Base-by-base conservation (phyloP, 2,888 invertebrate species). In the Electrophaes corylata region DNA sequence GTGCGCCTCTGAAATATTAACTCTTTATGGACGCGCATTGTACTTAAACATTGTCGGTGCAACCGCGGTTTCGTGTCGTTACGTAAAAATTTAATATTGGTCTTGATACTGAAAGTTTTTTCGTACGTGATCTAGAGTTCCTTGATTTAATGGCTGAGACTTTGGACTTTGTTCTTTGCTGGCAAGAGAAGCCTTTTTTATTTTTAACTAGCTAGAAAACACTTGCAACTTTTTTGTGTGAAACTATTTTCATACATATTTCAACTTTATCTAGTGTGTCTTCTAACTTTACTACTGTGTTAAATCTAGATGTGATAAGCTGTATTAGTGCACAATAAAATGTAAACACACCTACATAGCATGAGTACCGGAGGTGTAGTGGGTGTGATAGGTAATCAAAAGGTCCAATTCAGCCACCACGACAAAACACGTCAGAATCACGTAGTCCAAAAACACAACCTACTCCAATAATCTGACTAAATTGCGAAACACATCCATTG, bases 1-100 rank as follows among this genome's bases (percentile, higher is more conserved):
- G 82, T 81, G 80, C 72, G 74, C 76, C 71, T 75, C 76, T 91
- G 85, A 90, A 91, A 91, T 91, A 91, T 91, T 91, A 91, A 91
- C 87, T 91, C 88, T 86, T 91, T 86, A 86, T 84, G 84, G 79
- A 81, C 75, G 81, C 79, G 84, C 79, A 85, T 79, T 88, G 87
- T 87, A 88, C 83, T 81, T 77, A 46, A 67, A 64, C 60, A 62
- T 67, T 51, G 60, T 41, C 66, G 70, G 66, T 78, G 76, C 74
- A 75, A 71, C 73, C 81, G 77, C 73, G 73, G 73, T 75, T 77
- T 75, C 75, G 70, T 76, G 84, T 83, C 83, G 82, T 85, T 83
- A 79, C 76, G 77, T 86, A 82, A 86, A 88, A 85, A 82, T 83
- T 84, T 86, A 84, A 86, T 84, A 80, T 76, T 70, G 71, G 62